Conservation (phyloP, 1,140 invertebrate genomes). For the Acromyrmex charruanus region DNA sequence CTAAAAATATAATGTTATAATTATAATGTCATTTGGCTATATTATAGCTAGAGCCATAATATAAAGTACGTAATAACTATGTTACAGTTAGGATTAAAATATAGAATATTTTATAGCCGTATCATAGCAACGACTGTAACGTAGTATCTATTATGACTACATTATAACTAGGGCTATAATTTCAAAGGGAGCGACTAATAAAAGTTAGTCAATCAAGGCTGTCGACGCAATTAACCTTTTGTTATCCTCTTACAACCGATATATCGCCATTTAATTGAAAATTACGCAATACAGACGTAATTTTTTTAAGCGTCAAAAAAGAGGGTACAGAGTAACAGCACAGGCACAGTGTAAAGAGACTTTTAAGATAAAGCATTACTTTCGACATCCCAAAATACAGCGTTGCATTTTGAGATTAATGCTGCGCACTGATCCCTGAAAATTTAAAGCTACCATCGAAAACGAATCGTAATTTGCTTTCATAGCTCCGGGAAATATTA, state of each 20-base stretch:
- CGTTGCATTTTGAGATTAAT: constrained; percentile 38
- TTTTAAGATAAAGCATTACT: constrained; percentile 65
- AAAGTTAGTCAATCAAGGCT: constrained; percentile 35
- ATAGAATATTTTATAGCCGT: constrained; percentile 31
- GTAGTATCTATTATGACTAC: neutral
- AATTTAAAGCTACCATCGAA: constrained; percentile 62
- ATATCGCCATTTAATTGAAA: constrained; percentile 39
- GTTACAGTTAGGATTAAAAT: constrained; percentile 36
- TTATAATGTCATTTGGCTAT: constrained; percentile 2
- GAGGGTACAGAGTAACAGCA: constrained; percentile 49
- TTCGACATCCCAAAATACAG: constrained; percentile 41
- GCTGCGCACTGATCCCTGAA: constrained; percentile 63
- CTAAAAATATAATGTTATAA: neutral
- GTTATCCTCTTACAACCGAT: constrained; percentile 20
- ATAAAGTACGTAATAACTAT: constrained; percentile 22
- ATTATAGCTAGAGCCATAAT: constrained; percentile 27
- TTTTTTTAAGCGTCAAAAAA: constrained; percentile 35
- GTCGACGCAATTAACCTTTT: constrained; percentile 5
- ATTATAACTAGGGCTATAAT: constrained; percentile 41
- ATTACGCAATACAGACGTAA: neutral
- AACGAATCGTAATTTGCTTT: constrained; percentile 54
- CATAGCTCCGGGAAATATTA: constrained; percentile 26
- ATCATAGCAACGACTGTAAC: constrained; percentile 27
- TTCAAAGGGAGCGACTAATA: constrained; percentile 24
- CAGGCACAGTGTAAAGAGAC: constrained; percentile 70